Evolutionary conservation across 2,797 vertebrate species (phyloP).

Genomic region (Poecile montanus): DNA sequence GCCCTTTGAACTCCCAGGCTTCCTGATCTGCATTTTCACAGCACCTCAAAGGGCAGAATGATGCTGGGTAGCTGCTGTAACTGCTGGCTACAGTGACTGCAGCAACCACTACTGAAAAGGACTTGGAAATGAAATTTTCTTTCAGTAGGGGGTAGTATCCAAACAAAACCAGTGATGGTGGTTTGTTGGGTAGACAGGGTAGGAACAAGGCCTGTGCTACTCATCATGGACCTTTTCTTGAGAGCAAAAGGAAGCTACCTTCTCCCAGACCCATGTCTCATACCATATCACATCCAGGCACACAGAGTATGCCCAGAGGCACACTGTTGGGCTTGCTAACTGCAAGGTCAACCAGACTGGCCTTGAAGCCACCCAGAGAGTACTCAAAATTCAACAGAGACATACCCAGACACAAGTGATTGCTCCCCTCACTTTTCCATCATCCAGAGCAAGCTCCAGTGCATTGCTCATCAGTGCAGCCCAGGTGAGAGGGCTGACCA

Average conservation of each 20-base stretch:
- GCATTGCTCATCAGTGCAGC: not conserved
- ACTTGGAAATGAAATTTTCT: not conserved
- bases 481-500: not conserved
- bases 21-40: not conserved
- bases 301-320: not conserved
- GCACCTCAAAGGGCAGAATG: not conserved
- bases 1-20: not conserved
- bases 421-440: not conserved
- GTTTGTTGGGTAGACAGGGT: not conserved
- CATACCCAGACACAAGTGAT: not conserved
- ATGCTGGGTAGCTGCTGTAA: rapidly evolving
- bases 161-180: rapidly evolving
- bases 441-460: not conserved
- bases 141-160: not conserved
- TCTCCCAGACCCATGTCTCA: not conserved
- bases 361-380: not conserved
- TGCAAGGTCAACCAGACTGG: not conserved
- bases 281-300: not conserved
- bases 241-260: not conserved
- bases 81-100: not conserved
- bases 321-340: not conserved
- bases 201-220: not conserved
- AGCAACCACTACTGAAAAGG: not conserved
- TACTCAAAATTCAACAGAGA: not conserved
- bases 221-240: not conserved